These are phyloP conservation scores for Colaptes auratus DNA, from an alignment of 2,113 vertebrate species.

Conservation along the genomic window DNA sequence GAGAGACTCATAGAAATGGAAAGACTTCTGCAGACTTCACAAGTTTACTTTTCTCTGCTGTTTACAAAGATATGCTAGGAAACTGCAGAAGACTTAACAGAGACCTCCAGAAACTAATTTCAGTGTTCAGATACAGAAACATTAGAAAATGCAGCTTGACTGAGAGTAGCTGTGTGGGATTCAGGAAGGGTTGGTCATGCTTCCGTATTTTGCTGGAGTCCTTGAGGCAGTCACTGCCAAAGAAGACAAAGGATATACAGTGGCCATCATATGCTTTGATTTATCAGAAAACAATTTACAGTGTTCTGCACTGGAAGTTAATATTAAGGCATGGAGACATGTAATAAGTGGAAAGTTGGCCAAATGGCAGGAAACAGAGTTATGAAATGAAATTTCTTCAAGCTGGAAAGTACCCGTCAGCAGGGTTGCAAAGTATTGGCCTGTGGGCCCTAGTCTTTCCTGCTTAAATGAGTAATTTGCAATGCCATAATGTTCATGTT, in stretches of 20 bases:
- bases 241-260: slow-evolving; percentile 47
- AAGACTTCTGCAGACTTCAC: not conserved
- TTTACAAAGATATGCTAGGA: not conserved
- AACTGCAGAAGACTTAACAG: not conserved
- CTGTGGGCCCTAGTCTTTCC: slow-evolving; percentile 38
- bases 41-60: not conserved
- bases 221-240: slow-evolving; percentile 58
- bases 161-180: slow-evolving; percentile 32
- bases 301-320: slow-evolving; percentile 60
- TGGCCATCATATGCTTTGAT: slow-evolving; percentile 58
- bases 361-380: slow-evolving; percentile 62
- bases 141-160: slow-evolving; percentile 16
- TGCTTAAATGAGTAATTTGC: slow-evolving; percentile 54
- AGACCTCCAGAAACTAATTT: not conserved
- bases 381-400: slow-evolving; percentile 52
- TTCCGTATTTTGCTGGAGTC: slow-evolving; percentile 58
- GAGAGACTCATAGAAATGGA: not conserved
- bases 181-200: slow-evolving; percentile 50
- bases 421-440: not conserved
- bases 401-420: slow-evolving; percentile 49
- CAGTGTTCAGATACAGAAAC: slow-evolving; percentile 16
- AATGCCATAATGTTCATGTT: not conserved
- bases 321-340: slow-evolving; percentile 52
- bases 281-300: slow-evolving; percentile 58
- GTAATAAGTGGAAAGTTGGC: slow-evolving; percentile 73